Evolutionary conservation across 2,888 invertebrate species (phyloP), one percentile per base, ranked within the genome.

Genomic region (Agrochola macilenta): DNA sequence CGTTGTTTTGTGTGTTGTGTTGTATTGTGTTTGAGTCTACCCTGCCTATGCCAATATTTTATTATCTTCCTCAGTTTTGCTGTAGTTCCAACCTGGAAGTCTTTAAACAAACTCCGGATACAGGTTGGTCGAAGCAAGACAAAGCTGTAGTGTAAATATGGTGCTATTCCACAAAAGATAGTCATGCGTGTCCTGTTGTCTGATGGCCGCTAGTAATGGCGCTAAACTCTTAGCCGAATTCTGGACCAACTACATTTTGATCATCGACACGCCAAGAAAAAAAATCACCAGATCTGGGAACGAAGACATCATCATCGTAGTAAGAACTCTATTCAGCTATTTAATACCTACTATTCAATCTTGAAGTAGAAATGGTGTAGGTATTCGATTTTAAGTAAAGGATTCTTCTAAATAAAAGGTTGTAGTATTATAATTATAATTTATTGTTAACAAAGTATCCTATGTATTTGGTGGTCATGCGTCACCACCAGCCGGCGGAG

Each of bases 401-500:
- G 26, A 26, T 61, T 58, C 5, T 39, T 43, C 12, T 64, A 52
- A 82, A 30, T 66, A 82, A 82, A 76, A 79, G 23, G 26, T 65
- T 54, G 20, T 14, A 23, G 20, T 63, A 54, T 61, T 14, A 61
- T 54, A 23, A 75, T 52, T 39, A 68, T 35, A 35, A 35, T 82
- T 71, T 81, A 85, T 75, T 85, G 43, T 30, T 76, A 76, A 81
- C 52, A 81, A 70, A 81, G 11, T 69, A 72, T 54, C 5, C 54
- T 84, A 82, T n/a, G 54, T 57, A 14, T 39, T 30, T 30, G n/a
- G 43, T 3, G 23, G 26, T 17, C n/a, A n/a, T 17, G 35, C 76
- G 30, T 93, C 89, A 95, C 94, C 93, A 95, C 94, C 94, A 85
- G 92, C 81, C 93, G 58, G 91, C 78, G 79, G 91, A 89, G 79